Base-by-base conservation (phyloP, 1,140 invertebrate species). In the Batillaria attramentaria region DNA sequence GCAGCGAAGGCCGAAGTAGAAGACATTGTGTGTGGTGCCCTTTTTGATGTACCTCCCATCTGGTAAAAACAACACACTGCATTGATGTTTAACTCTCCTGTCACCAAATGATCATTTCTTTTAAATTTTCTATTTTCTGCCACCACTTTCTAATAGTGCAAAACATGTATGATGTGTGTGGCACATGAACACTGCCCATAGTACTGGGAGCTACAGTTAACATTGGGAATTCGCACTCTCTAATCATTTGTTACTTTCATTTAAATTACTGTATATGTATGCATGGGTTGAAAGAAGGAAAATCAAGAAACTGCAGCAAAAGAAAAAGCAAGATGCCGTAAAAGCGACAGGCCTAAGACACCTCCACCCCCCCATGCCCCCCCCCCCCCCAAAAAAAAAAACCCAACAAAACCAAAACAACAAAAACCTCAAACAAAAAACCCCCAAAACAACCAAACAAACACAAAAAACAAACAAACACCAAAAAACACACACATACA, bases 11-110 rank as follows among this genome's bases (percentile, higher is more conserved):
- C 73, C 73, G 37, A 39, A 75, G 37, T 39, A 65, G 5, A 33
- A 35, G 1, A 62, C 57, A 10, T 18, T 28, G 1, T 75, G 57
- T 33, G n/a, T 24, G n/a, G n/a, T 28, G 35, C 37, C 54, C 39
- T 62, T 4, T 2, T 10, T 28, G 54, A 75, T 39, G 57, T 62
- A 75, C 13, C 20, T 60, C 16, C 73, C 73, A n/a, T 70, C 68
- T 70, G 41, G 10, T 16, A 28, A 28, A 62, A 18, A 24, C n/a
- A 62, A 62, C 8, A 62, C n/a, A 62, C 10, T 18, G 3, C 18
- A 54, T 18, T 20, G n/a, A 54, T 20, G 50, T 54, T 20, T 3
- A 54, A 20, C 50, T 20, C 3, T n/a, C n/a, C n/a, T n/a, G n/a
- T n/a, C n/a, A n/a, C n/a, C n/a, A n/a, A n/a, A n/a, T n/a, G n/a